Percentiles rank a stretch among this genome's conserved stretches.
Evolutionary conservation across 2,797 vertebrate species (phyloP).

Genomic region (Selene dorsalis): DNA sequence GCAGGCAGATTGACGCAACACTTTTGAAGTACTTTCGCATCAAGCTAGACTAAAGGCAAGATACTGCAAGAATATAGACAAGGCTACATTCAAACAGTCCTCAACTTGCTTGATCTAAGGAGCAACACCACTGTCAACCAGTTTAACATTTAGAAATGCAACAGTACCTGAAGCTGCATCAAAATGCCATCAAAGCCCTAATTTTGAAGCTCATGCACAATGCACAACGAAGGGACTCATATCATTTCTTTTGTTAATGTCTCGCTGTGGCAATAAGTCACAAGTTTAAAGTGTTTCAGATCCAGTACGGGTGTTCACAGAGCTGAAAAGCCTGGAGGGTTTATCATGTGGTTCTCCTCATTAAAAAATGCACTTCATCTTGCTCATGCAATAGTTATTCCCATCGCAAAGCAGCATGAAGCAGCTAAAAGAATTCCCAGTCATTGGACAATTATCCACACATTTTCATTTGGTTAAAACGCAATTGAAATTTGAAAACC

Average conservation of each 20-base stretch:
- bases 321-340: constrained; percentile 51
- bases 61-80: neutral
- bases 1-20: constrained; percentile 11
- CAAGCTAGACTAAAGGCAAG: constrained; percentile 32
- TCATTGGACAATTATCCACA: constrained; percentile 46
- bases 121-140: constrained; percentile 2
- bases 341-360: constrained; percentile 61
- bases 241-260: constrained; percentile 37
- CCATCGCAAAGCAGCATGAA: constrained; percentile 38
- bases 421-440: constrained; percentile 42
- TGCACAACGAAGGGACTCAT: constrained; percentile 33
- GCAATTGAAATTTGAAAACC: constrained; percentile 14
- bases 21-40: constrained; percentile 30
- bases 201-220: constrained; percentile 15
- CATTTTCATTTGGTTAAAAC: constrained; percentile 32
- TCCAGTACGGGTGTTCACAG: constrained; percentile 47
- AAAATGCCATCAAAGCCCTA: constrained; percentile 27
- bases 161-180: neutral
- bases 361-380: constrained; percentile 62
- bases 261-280: constrained; percentile 32
- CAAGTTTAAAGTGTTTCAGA: constrained; percentile 48
- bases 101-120: too few relatives aligned
- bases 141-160: constrained; percentile 20
- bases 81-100: neutral
- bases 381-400: constrained; percentile 53